These are phyloP conservation scores for Leptinotarsa undecemlineata DNA, from an alignment of 1,140 invertebrate genomes.

Conservation along the genomic window DNA sequence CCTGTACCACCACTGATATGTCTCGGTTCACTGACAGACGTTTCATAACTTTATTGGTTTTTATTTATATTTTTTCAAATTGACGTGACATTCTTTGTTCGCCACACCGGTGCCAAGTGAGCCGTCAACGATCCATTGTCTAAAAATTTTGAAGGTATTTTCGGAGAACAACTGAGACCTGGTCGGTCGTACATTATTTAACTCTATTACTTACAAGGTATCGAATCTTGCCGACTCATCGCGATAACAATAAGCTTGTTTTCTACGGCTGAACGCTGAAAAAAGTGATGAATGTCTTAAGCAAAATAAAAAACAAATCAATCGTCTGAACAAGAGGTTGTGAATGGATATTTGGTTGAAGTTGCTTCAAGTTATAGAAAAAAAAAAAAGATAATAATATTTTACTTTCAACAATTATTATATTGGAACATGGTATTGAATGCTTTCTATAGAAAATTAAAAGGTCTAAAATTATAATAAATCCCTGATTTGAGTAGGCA, in stretches of 20 bases:
- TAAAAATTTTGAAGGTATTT: constrained; percentile 21
- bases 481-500: too few relatives aligned
- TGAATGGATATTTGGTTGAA: too few relatives aligned
- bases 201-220: constrained; percentile 1
- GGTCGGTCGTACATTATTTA: neutral
- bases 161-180: constrained; percentile 6
- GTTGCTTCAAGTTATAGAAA: too few relatives aligned
- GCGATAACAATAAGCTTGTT: constrained; percentile 1
- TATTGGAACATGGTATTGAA: too few relatives aligned
- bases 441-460: too few relatives aligned
- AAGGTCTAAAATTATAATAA: too few relatives aligned
- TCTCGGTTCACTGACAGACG: neutral
- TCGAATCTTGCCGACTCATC: neutral
- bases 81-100: constrained; percentile 10
- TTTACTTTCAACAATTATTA: too few relatives aligned
- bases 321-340: neutral
- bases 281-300: neutral
- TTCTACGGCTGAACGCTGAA: neutral
- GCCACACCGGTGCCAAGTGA: constrained; percentile 18
- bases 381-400: too few relatives aligned
- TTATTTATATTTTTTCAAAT: constrained; percentile 17
- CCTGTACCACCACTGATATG: constrained; percentile 4
- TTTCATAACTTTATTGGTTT: constrained; percentile 17
- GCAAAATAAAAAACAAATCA: neutral
- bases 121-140: constrained; percentile 36